Evolutionary conservation across 2,797 vertebrate species (phyloP).

Genomic region (Brachyrhaphis roseni): DNA sequence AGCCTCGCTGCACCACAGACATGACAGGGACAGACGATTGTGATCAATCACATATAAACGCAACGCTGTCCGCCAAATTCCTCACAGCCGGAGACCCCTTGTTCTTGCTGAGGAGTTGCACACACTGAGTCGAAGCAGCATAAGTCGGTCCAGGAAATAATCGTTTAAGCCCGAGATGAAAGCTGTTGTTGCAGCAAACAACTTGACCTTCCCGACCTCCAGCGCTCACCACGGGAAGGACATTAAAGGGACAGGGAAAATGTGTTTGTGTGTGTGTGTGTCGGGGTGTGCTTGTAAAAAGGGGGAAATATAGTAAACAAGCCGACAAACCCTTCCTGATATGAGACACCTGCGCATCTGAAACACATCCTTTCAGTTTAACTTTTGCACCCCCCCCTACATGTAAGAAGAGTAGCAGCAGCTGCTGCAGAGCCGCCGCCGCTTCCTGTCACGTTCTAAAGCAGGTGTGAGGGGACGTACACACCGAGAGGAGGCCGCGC

Average conservation of each 20-base stretch:
- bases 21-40: neutral
- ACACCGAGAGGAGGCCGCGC: neutral
- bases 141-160: conserved; percentile 30
- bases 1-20: neutral
- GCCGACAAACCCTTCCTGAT: conserved; percentile 5
- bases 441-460: neutral
- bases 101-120: conserved; percentile 30
- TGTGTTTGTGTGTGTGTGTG: neutral
- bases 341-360: conserved; percentile 19
- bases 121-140: conserved; percentile 6
- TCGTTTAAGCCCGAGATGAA: conserved; percentile 51
- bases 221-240: conserved; percentile 44
- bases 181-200: conserved; percentile 36
- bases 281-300: conserved; percentile 9
- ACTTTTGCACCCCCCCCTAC: neutral
- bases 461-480: no score
- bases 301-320: conserved; percentile 7
- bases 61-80: conserved; percentile 12
- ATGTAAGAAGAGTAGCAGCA: neutral
- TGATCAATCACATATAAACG: conserved; percentile 14
- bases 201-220: conserved; percentile 50
- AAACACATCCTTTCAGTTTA: neutral
- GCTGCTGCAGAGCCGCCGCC: neutral
- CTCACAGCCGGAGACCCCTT: conserved; percentile 21
- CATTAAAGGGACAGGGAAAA: conserved; percentile 1